A percentile compares a stretch with the other conserved stretches of the same genome.
Evolutionary conservation across 2,888 invertebrate species (phyloP).

Genomic region (Hybos culiciformis): DNA sequence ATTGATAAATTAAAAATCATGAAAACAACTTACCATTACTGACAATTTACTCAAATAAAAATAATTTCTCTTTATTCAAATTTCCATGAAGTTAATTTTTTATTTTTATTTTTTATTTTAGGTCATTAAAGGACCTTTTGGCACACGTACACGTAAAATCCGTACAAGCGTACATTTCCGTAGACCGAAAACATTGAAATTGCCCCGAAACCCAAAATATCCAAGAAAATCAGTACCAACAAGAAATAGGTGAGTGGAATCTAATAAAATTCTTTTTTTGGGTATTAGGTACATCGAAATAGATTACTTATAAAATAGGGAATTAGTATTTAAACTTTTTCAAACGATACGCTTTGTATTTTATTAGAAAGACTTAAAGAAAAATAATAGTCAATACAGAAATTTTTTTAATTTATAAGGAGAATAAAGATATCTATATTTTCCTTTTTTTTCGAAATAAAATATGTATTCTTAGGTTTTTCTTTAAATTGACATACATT

Average conservation of each 20-base stretch:
- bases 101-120: constrained; percentile 31
- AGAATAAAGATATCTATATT: not conserved
- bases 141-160: constrained; percentile 76
- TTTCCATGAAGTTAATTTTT: not conserved
- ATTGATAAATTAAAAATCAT: constrained; percentile 38
- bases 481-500: too few species aligned
- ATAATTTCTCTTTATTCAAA: too few species aligned
- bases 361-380: not conserved
- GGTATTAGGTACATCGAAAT: too few species aligned
- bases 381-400: not conserved
- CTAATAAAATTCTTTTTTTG: too few species aligned
- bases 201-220: constrained; percentile 86
- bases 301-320: too few species aligned
- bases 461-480: too few species aligned
- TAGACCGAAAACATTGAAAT: constrained; percentile 82
- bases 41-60: not conserved
- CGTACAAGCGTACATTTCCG: constrained; percentile 93
- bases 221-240: constrained; percentile 88
- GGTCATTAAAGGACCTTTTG: constrained; percentile 84
- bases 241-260: constrained; percentile 77
- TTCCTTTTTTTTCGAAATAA: too few species aligned
- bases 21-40: not conserved
- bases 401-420: not conserved
- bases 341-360: too few species aligned
- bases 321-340: too few species aligned